phyloP scores from a whole-genome alignment of 2,888 invertebrate species.

The Argyra leucocephala region DNA sequence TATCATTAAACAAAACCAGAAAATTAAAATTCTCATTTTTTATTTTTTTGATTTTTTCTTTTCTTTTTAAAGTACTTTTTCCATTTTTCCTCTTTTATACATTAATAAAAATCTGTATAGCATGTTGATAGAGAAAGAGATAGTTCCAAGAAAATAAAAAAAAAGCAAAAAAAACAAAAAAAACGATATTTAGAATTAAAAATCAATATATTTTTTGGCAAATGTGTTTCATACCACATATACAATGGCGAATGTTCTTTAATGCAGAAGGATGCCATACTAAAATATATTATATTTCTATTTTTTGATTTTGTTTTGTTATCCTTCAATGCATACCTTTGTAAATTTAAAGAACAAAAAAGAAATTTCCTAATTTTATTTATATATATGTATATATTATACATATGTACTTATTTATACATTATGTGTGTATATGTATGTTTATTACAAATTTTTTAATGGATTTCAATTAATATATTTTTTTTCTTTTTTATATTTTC shows the following conservation, averaged over 20 bases:
- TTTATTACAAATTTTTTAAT: background rate
- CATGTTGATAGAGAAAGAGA: no score
- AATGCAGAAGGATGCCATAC: background rate
- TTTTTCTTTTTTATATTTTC: constrained; percentile 26
- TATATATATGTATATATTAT: no score
- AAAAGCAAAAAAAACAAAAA: background rate
- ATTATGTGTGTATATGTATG: background rate
- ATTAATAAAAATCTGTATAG: no score
- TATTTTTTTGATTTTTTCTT: background rate
- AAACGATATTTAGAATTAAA: background rate
- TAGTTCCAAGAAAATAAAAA: no score
- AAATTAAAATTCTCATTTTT: background rate
- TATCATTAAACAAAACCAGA: background rate
- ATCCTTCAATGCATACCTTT: no score
- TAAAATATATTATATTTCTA: no score
- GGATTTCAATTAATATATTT: background rate
- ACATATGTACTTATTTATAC: background rate
- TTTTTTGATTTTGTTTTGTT: no score
- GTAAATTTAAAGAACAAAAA: no score
- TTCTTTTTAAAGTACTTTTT: no score
- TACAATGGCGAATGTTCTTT: background rate
- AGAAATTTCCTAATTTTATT: no score
- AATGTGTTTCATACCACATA: background rate
- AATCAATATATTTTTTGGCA: background rate
- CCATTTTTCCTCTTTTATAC: no score